Conservation (phyloP, 1,140 invertebrate species). For the Drosophila murphyi region DNA sequence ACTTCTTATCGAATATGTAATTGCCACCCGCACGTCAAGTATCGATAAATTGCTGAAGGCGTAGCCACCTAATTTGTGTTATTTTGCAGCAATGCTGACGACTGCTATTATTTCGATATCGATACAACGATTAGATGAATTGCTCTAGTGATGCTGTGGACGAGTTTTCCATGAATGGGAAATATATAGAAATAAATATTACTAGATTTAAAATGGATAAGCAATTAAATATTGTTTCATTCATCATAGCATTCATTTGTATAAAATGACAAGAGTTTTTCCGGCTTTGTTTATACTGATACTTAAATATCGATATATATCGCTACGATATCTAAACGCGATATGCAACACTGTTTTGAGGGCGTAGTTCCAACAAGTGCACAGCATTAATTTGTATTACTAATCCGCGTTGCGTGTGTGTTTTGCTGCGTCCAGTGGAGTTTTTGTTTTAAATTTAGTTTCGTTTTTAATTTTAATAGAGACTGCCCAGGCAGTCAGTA, state of each 20-base stretch:
- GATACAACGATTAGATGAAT: not conserved
- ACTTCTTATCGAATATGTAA: not conserved
- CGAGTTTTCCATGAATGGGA: not conserved
- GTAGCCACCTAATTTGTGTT: not conserved
- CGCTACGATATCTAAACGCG: not conserved
- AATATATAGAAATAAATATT: too few relatives aligned
- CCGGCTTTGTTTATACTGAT: not conserved
- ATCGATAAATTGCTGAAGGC: not conserved
- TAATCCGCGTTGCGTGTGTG: constrained; percentile 56
- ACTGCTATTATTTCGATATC: not conserved
- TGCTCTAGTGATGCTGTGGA: not conserved
- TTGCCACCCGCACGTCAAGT: not conserved
- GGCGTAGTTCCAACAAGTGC: constrained; percentile 81
- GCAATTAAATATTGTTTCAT: not conserved
- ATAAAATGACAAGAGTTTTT: not conserved
- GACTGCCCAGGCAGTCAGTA: constrained; percentile 14
- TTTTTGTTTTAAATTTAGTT: constrained; percentile 29
- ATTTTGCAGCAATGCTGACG: too few relatives aligned
- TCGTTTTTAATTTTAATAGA: constrained; percentile 30
- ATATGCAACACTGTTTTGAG: constrained; percentile 64
- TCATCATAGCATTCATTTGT: too few relatives aligned
- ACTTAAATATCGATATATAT: constrained; percentile 37
- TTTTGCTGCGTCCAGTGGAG: constrained; percentile 12
- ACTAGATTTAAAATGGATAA: too few relatives aligned
- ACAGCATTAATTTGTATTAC: constrained; percentile 68